Evolutionary conservation across 2,113 vertebrate species (phyloP), one percentile per base, ranked within the genome.

Genomic region (Hiodon tergisus): DNA sequence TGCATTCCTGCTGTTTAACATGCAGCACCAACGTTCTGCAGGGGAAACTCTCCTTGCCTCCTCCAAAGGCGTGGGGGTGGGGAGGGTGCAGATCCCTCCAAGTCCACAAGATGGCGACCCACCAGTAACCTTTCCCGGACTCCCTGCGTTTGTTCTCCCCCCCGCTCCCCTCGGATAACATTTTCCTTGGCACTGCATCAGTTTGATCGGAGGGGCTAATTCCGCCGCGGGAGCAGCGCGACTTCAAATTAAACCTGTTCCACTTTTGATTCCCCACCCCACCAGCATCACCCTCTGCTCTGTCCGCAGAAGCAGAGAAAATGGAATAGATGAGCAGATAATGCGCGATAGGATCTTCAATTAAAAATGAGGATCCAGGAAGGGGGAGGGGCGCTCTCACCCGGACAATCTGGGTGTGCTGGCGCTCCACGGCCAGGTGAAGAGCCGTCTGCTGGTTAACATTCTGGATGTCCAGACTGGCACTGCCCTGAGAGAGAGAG

Each of bases 331-430:
- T 58, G n/a, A 7, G 77, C 16, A 81, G 79, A 78, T 77, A 59
- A 79, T 47, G 52, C n/a, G 13, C 75, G 76, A 73, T 71, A 78
- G 53, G n/a, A 69, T 66, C 53, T 79, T 79, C 69, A 74, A 61
- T 74, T 73, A 63, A 68, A 16, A 14, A 59, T 10, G 48, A 72
- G 76, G 31, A 3, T 52, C 9, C 48, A 5, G 14, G 61, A 5
- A 47, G 71, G 46, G 63, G 3, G 17, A 61, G 6, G 9, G 11
- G 10, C 6, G 58, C 47, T 84, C 91, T 93, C 84, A 98, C 97
- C 93, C 97, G 92, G 80, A 99, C 97, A 83, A 99, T 98, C 83
- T 99, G 97, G 0, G 97, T 98, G 80, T 99, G 97, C 80, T 99
- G 97, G 13, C 97, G 91, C 83, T 99, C 97, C 78, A 99, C 97